Evolutionary conservation across 2,113 vertebrate species (phyloP).

Genomic region (Oenanthe melanoleuca): DNA sequence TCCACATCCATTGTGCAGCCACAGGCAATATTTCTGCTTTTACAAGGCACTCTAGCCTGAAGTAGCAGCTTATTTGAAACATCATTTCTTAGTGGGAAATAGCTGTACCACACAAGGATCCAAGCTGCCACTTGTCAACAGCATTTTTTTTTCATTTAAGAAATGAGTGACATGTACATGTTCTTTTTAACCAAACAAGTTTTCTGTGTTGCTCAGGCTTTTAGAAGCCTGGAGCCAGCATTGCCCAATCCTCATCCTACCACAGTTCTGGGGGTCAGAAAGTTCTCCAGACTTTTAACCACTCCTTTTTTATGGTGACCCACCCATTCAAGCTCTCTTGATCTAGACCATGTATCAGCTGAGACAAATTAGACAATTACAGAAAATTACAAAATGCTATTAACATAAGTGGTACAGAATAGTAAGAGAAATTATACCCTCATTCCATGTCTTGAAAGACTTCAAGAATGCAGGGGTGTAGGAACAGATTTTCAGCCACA

Average conservation of each 20-base stretch:
- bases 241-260: not conserved
- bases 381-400: not conserved
- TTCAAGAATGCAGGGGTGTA: not conserved
- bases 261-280: not conserved
- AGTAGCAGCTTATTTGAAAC: not conserved
- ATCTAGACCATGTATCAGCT: not conserved
- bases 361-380: not conserved
- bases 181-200: not conserved
- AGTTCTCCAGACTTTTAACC: not conserved
- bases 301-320: not conserved
- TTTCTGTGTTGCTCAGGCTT: not conserved
- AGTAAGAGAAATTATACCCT: not conserved
- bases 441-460: not conserved
- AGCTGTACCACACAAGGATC: not conserved
- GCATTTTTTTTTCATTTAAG: not conserved
- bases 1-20: not conserved
- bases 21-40: constrained; percentile 13
- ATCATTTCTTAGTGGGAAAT: not conserved
- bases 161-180: fast-evolving
- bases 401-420: not conserved
- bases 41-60: not conserved
- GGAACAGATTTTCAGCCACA: not conserved
- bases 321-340: not conserved
- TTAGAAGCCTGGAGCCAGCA: not conserved
- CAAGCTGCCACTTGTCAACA: not conserved